Percentiles rank a stretch among this genome's conserved stretches.
Evolutionary conservation across 30 jellyfish, hydroid and myxozoan genomes (phyloP).

Genomic region (Cassiopea andromeda): DNA sequence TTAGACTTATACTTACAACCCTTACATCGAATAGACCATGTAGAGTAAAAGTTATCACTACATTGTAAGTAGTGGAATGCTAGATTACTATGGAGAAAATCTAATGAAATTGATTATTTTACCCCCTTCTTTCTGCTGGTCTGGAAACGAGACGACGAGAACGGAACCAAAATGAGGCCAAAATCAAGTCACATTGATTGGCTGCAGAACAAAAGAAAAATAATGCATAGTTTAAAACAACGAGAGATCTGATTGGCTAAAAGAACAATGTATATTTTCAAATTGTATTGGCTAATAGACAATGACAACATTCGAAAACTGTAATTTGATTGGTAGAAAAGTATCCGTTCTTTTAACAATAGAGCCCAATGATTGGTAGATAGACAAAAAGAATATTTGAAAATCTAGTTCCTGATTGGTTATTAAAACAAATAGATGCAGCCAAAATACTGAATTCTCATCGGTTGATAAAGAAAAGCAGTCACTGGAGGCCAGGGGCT

Average conservation of each 20-base stretch:
- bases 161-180: conserved; percentile 3
- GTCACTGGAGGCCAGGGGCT: conserved; percentile 22
- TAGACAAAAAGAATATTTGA: not conserved
- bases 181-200: not conserved
- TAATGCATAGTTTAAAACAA: not conserved
- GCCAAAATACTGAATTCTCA: conserved; percentile 12
- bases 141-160: not conserved
- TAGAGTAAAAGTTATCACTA: not conserved
- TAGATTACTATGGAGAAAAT: not conserved
- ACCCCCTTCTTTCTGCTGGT: not conserved
- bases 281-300: not conserved
- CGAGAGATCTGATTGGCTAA: not conserved
- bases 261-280: not conserved
- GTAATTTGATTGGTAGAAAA: conserved; percentile 2
- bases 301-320: not conserved
- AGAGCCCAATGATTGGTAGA: conserved; percentile 3
- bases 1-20: not conserved
- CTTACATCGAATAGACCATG: conserved; percentile 1
- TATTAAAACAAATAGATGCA: not conserved
- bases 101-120: not conserved
- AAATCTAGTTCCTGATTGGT: conserved; percentile 6
- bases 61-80: not conserved
- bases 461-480: conserved; percentile 13
- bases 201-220: not conserved
- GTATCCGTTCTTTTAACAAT: not conserved